Base-by-base conservation (phyloP, 2,113 vertebrate species). In the Sturnira hondurensis region DNA sequence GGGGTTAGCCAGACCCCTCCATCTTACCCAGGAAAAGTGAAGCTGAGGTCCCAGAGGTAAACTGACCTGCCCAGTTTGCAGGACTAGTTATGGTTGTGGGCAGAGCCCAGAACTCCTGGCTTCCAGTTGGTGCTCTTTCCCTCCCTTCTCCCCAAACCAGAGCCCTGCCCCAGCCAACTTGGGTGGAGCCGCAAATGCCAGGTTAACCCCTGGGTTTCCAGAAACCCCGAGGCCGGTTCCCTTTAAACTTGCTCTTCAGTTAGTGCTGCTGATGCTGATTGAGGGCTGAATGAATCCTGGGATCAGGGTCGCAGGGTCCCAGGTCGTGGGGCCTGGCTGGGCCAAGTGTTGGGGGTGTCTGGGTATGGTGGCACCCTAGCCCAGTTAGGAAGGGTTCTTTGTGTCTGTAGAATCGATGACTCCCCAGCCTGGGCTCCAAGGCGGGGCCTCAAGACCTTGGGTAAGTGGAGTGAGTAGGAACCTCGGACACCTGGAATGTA, bases 201-300 rank as follows among this genome's bases (percentile, higher is more conserved):
- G 43, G 74, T 96, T 98, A 97, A 97, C 92, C 91, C 85, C 61
- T 91, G 65, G 38, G 31, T 71, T 78, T 82, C 96, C 88, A 71
- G 76, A 86, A 84, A 50, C 73, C n/a, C 22, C 7, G 74, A 96
- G 36, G 36, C 71, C 1, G 0, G 70, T 38, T 86, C 71, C n/a
- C 20, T 7, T n/a, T 45, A 63, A 84, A 63, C 41, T 45, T 71
- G 36, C 43, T 77, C 3, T 68, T 15, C 11, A 47, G 56, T 11
- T 38, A 73, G 12, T 45, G 38, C 67, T 47, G 6, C 31, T 33
- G 45, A 61, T 73, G 63, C 16, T 80, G 83, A 31, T 4, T n/a
- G 61, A 36, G 33, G 47, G 11, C 54, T 70, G 67, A n/a, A 41
- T 16, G 22, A n/a, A 28, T 38, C 17, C 11, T 54, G 33, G 41